Percentiles rank a stretch among this genome's conserved stretches.
These are phyloP conservation scores for Leptinotarsa juncta DNA, from an alignment of 2,888 invertebrate species.

Conservation along the genomic window DNA sequence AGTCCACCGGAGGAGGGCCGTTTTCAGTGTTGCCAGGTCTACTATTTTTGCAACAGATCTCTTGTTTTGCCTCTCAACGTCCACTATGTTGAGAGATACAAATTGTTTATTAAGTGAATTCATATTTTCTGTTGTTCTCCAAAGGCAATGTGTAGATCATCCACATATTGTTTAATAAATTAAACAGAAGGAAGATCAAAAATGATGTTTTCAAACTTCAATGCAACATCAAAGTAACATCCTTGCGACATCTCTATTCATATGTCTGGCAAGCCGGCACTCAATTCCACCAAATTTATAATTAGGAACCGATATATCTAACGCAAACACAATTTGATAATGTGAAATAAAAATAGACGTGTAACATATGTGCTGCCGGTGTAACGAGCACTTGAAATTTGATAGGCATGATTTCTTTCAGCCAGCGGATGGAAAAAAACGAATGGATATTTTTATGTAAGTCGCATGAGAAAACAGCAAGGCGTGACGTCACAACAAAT, in stretches of 20 bases:
- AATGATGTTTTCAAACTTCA: background rate
- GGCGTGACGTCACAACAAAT: background rate
- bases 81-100: too few species aligned
- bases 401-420: slow-evolving; percentile 20
- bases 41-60: too few species aligned
- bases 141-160: too few species aligned
- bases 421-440: background rate
- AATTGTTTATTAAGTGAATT: too few species aligned
- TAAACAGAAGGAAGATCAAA: background rate
- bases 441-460: background rate
- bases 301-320: slow-evolving; percentile 30
- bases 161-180: too few species aligned
- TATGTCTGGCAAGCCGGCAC: background rate
- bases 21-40: too few species aligned
- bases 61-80: too few species aligned
- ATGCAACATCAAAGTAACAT: background rate
- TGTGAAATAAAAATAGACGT: slow-evolving; percentile 32
- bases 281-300: slow-evolving; percentile 7
- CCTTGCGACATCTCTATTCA: background rate
- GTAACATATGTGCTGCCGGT: slow-evolving; percentile 15
- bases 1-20: too few species aligned
- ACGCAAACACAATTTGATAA: slow-evolving; percentile 29
- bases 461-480: slow-evolving; percentile 12
- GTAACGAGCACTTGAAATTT: slow-evolving; percentile 22
- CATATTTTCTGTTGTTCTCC: too few species aligned